These are phyloP conservation scores for Archivesica marissinica DNA, from an alignment of 1,140 invertebrate species.

Conservation along the genomic window DNA sequence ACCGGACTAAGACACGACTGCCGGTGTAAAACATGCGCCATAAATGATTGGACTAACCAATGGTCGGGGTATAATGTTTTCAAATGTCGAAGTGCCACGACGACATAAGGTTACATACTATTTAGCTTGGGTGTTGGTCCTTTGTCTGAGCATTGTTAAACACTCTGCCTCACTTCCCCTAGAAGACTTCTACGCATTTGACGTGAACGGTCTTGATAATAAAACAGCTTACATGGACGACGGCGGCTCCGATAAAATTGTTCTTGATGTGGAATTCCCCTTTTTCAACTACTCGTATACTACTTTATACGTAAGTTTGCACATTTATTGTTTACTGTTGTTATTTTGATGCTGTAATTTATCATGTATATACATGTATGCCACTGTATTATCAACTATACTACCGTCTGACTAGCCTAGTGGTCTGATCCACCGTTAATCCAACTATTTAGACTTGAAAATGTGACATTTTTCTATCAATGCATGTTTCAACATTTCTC, in stretches of 20 bases:
- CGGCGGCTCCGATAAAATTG: not conserved
- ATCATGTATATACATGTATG: too few species aligned
- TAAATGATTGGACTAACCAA: not conserved
- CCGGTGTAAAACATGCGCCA: slow-evolving; percentile 20
- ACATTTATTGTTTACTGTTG: not conserved
- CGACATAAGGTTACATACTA: not conserved
- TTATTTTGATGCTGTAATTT: not conserved
- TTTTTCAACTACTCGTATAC: slow-evolving; percentile 26
- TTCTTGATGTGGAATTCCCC: not conserved
- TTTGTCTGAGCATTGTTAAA: not conserved
- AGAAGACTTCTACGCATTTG: slow-evolving; percentile 24
- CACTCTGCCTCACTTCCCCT: not conserved
- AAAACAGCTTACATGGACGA: not conserved
- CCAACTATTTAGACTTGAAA: too few species aligned
- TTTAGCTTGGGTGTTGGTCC: slow-evolving; percentile 4
- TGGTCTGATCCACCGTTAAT: too few species aligned
- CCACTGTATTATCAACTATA: too few species aligned
- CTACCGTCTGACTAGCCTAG: too few species aligned
- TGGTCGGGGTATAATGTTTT: slow-evolving; percentile 40
- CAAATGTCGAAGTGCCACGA: slow-evolving; percentile 27
- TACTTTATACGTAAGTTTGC: slow-evolving; percentile 33
- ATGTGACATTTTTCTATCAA: too few species aligned
- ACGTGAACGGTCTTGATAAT: not conserved
- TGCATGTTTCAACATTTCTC: too few species aligned
- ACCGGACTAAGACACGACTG: not conserved